A percentile compares a stretch with the other conserved stretches of the same genome.
Conservation (phyloP, 2,797 vertebrate genomes). For the Rhinophrynus dorsalis region DNA sequence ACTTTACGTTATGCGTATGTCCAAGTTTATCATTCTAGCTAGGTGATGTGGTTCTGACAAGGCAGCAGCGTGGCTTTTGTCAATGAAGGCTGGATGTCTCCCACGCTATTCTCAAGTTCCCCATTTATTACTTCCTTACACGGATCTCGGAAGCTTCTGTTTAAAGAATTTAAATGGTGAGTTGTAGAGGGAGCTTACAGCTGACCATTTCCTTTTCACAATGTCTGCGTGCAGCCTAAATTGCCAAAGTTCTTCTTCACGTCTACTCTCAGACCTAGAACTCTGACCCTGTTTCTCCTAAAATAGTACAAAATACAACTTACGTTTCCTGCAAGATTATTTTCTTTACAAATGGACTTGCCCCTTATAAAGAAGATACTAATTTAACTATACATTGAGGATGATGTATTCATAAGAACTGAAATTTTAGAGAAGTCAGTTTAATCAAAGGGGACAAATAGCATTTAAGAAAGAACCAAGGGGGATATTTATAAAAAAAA, state of each 20-base stretch:
- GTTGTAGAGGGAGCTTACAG: not conserved
- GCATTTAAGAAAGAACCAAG: no score
- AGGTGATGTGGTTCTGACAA: not conserved
- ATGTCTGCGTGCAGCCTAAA: not conserved
- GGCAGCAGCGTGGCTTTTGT: not conserved
- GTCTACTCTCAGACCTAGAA: not conserved
- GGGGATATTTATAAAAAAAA: no score
- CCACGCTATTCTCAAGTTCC: constrained; percentile 11
- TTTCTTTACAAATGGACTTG: no score
- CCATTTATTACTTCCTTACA: constrained; percentile 1
- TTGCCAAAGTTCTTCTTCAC: not conserved
- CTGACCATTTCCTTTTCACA: not conserved
- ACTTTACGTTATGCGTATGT: no score
- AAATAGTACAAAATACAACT: not conserved
- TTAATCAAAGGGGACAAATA: no score
- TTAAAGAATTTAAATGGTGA: not conserved
- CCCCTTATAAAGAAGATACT: no score
- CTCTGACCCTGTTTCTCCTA: constrained; percentile 1
- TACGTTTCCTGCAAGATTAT: no score
- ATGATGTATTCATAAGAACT: no score
- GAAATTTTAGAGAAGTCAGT: no score
- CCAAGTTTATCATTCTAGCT: no score
- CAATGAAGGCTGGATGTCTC: no score
- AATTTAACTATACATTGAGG: no score
- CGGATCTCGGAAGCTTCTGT: constrained; percentile 16